phyloP scores from a whole-genome alignment of 2,797 vertebrate genomes.

The Philypnodon macrostomus region DNA sequence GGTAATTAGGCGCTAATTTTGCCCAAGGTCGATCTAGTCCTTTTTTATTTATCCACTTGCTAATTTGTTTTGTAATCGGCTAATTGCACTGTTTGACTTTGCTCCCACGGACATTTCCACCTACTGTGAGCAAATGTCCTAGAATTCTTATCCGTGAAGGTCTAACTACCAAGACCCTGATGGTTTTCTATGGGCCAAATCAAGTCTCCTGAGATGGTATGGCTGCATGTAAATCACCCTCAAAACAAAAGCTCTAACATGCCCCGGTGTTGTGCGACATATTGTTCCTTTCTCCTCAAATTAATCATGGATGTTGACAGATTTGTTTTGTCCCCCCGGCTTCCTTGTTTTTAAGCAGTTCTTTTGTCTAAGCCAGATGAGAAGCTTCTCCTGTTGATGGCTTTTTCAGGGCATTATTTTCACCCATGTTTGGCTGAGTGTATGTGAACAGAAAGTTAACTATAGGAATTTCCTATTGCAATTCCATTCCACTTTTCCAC shows the following conservation, averaged over 20 bases:
- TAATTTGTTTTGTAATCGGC: slow-evolving; percentile 47
- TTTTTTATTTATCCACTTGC: slow-evolving; percentile 53
- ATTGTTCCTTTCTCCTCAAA: slow-evolving; percentile 27
- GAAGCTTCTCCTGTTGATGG: slow-evolving; percentile 3
- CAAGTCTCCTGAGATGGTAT: slow-evolving; percentile 20
- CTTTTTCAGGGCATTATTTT: slow-evolving; percentile 1
- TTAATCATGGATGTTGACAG: slow-evolving; percentile 35
- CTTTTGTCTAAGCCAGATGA: slow-evolving; percentile 69
- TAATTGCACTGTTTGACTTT: slow-evolving; percentile 22
- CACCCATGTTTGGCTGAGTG: too few species aligned
- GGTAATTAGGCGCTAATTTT: slow-evolving; percentile 62
- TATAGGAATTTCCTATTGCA: too few species aligned
- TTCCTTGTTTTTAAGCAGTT: slow-evolving; percentile 47
- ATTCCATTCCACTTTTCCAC: too few species aligned
- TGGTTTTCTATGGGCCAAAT: slow-evolving; percentile 9
- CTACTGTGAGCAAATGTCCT: slow-evolving; percentile 31
- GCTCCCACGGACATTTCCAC: background rate
- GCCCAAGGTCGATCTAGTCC: slow-evolving; percentile 55
- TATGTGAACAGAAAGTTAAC: background rate
- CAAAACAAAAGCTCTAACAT: slow-evolving; percentile 33
- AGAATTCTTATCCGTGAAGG: slow-evolving; percentile 43
- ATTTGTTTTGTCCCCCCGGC: slow-evolving; percentile 33
- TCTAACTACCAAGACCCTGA: slow-evolving; percentile 21
- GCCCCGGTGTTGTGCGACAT: slow-evolving; percentile 32
- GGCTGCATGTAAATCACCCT: slow-evolving; percentile 46